Percentiles rank a stretch among this genome's conserved stretches.
Evolutionary conservation across 2,113 vertebrate genomes (phyloP).

Genomic region (Ceratotherium simum): DNA sequence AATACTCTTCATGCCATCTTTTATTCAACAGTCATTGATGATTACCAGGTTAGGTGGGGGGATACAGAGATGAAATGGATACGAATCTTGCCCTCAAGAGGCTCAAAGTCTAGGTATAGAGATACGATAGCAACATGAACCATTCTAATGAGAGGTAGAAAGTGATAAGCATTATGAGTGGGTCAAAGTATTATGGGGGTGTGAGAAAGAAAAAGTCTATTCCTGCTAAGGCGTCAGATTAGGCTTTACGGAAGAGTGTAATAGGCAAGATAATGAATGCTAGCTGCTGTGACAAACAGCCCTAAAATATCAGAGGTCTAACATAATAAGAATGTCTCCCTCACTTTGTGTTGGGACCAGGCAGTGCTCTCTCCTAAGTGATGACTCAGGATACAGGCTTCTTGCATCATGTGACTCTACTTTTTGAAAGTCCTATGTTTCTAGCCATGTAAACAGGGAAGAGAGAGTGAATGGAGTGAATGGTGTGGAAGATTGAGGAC

Average conservation of each 20-base stretch:
- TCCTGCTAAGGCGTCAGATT: not conserved
- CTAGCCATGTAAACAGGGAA: not conserved
- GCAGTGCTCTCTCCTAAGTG: not conserved
- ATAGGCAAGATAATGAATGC: not conserved
- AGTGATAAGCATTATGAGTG: not conserved
- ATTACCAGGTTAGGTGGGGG: not conserved
- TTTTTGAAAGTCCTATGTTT: not conserved
- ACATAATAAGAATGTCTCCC: not conserved
- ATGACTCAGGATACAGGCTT: not conserved
- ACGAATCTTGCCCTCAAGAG: not conserved
- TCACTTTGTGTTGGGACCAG: not conserved
- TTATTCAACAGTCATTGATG: not conserved
- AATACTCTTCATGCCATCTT: not conserved
- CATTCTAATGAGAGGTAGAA: not conserved
- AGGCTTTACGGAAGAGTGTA: not conserved
- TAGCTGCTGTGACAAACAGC: not conserved
- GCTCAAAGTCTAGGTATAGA: not conserved
- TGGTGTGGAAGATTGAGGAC: not conserved
- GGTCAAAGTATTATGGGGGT: not conserved
- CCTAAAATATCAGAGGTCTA: not conserved
- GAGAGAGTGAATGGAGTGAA: not conserved
- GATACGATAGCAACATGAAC: not conserved
- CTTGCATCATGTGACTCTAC: too few relatives aligned
- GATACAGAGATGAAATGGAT: not conserved
- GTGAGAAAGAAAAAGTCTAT: not conserved